Evolutionary conservation across 1,140 invertebrate species (phyloP).

Genomic region (Prorops nasuta): DNA sequence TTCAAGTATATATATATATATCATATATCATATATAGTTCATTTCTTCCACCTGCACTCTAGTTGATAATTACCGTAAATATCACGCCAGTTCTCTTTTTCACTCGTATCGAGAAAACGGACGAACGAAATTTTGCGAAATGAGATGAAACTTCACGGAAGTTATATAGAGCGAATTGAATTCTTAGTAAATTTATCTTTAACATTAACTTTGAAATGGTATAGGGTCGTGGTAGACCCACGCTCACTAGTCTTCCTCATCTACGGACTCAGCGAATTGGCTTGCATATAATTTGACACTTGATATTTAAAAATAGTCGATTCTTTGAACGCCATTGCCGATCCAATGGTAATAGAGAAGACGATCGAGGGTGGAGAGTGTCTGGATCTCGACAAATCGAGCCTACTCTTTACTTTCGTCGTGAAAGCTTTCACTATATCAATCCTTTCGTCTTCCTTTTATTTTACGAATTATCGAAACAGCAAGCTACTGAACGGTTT

Average conservation of each 20-base stretch:
- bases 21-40: neutral
- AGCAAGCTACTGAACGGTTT: too few relatives aligned
- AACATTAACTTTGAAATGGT: too few relatives aligned
- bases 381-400: slow-evolving; percentile 18
- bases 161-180: slow-evolving; percentile 26
- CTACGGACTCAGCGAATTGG: neutral
- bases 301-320: slow-evolving; percentile 44
- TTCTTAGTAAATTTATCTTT: neutral
- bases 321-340: slow-evolving; percentile 34
- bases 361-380: slow-evolving; percentile 22
- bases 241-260: too few relatives aligned
- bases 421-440: too few relatives aligned
- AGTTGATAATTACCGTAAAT: neutral
- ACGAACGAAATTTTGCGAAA: slow-evolving; percentile 19
- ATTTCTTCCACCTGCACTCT: neutral
- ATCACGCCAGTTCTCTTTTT: too few relatives aligned
- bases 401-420: too few relatives aligned
- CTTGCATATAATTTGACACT: slow-evolving; percentile 34
- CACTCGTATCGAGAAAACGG: too few relatives aligned
- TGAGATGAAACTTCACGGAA: slow-evolving; percentile 40
- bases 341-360: slow-evolving; percentile 23
- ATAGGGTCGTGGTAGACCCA: too few relatives aligned
- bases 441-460: too few relatives aligned
- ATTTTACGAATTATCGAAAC: too few relatives aligned
- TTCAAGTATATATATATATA: neutral